Evolutionary conservation across 1,140 invertebrate species (phyloP), one percentile per base, ranked within the genome.

Genomic region (Penaeus chinensis): DNA sequence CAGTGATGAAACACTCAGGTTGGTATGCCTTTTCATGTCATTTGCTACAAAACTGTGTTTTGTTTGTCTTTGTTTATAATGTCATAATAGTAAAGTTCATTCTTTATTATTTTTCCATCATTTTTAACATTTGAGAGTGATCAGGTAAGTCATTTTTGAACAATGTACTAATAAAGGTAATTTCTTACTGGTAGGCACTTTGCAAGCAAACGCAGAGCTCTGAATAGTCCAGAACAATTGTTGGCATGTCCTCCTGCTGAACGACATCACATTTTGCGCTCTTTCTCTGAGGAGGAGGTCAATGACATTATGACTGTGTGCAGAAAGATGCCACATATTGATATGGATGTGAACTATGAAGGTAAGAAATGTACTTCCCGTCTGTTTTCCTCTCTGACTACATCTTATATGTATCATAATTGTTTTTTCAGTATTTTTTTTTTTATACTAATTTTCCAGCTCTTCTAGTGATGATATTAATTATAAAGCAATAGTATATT

Each of bases 1-100:
- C 76, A 96, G 95, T 42, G 98, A 99, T 91, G 97, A 99, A 91
- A 96, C 97, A 93, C 93, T 99, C 19, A 97, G 98, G 93, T 95
- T 97, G 93, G 98, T 98, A 27, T 74, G 22, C 42, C 54, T 54
- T 54, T 54, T 16, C 11, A 2, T 54, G 54, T 54, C 16, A 54
- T 54, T 54, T 54, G 54, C 54, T 54, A 16, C 54, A 54, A 54
- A 13, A 13, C 1, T 54, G 7, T 37, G 37, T 54, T 54, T 54
- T 54, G 10, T 54, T 11, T 54, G 0, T 8, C 0, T 16, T 54
- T 11, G 2, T 54, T 13, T 13, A 54, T 54, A 54, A 54, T 54
- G 54, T 54, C 37, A 42, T 42, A 42, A 8, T 42, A 42, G 4
- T 42, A 42, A 5, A 42, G 37, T 10, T 16, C 54, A 10, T 16